Evolutionary conservation across 2,888 invertebrate species (phyloP).

Genomic region (Fissipunctia ypsillon): DNA sequence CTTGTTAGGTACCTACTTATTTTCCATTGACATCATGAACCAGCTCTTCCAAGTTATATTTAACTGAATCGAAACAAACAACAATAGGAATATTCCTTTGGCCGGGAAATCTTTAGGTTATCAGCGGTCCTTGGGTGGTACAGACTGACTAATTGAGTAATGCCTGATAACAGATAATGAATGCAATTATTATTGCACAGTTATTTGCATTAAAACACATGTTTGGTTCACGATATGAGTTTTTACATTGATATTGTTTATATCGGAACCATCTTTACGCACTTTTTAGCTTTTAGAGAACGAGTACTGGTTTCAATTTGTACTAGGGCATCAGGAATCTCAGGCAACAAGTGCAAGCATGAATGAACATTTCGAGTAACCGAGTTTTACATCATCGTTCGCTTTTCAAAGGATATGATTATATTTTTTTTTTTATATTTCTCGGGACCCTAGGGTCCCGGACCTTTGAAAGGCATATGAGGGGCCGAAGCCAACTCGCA

Average conservation of each 20-base stretch:
- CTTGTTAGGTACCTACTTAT: not conserved
- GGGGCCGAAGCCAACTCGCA: too few species aligned
- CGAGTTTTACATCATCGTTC: conserved; percentile 11
- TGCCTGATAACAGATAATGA: conserved; percentile 42
- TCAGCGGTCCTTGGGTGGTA: conserved; percentile 71
- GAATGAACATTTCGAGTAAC: not conserved
- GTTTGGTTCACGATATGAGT: conserved; percentile 26
- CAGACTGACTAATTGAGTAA: conserved; percentile 50
- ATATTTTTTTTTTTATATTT: too few species aligned
- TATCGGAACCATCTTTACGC: conserved; percentile 23
- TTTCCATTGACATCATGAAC: conserved; percentile 7
- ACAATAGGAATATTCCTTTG: conserved; percentile 78
- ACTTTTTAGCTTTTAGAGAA: conserved; percentile 26
- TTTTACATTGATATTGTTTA: not conserved
- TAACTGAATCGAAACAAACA: conserved; percentile 40
- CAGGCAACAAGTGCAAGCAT: not conserved
- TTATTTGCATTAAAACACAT: conserved; percentile 33
- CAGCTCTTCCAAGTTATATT: conserved; percentile 39
- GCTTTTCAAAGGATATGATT: not conserved
- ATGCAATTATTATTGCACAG: conserved; percentile 40
- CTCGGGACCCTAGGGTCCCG: too few species aligned
- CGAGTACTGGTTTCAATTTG: conserved; percentile 12
- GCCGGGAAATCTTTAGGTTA: conserved; percentile 78
- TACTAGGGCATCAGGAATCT: conserved; percentile 43
- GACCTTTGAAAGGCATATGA: too few species aligned